Percentiles rank a stretch among this genome's conserved stretches.
Conservation (phyloP, 30 jellyfish, hydroid and myxozoan species). For the Pelagia noctiluca region DNA sequence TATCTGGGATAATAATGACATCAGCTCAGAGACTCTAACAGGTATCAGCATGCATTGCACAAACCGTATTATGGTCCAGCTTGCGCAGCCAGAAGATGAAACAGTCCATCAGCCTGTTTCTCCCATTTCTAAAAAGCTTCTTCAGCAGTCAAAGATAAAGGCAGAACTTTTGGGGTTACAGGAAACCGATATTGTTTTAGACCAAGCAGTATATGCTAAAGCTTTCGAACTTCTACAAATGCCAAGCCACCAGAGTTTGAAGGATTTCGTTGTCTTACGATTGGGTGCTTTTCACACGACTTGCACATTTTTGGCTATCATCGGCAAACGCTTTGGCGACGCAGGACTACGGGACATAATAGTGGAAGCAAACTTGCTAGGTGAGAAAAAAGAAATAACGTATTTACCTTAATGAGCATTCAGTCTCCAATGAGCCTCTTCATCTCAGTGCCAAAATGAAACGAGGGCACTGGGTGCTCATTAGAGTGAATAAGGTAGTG, state of each 20-base stretch:
- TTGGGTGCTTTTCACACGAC: constrained; percentile 56
- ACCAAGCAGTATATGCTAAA: constrained; percentile 50
- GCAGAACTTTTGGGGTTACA: constrained; percentile 33
- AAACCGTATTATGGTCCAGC: constrained; percentile 26
- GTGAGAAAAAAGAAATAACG: constrained; percentile 6
- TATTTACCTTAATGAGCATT: neutral
- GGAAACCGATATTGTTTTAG: constrained; percentile 50
- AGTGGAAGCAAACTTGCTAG: constrained; percentile 17
- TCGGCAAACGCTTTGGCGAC: constrained; percentile 44
- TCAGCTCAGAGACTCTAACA: constrained; percentile 44
- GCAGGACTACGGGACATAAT: constrained; percentile 47
- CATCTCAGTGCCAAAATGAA: no score
- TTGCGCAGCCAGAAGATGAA: neutral
- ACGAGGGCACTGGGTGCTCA: no score
- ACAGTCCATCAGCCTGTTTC: constrained; percentile 4
- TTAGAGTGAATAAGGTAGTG: no score
- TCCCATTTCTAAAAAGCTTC: neutral
- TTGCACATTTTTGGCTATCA: constrained; percentile 48
- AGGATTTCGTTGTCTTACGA: constrained; percentile 33
- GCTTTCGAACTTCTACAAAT: constrained; percentile 47
- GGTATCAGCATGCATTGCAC: constrained; percentile 45
- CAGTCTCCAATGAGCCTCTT: no score
- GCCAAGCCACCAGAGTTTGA: constrained; percentile 27
- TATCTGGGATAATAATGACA: constrained; percentile 57
- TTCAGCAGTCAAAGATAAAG: no score